Percentiles rank a stretch among this genome's conserved stretches.
These are phyloP conservation scores for Corydoras maculifer DNA, from an alignment of 2,113 vertebrate genomes.

Conservation along the genomic window DNA sequence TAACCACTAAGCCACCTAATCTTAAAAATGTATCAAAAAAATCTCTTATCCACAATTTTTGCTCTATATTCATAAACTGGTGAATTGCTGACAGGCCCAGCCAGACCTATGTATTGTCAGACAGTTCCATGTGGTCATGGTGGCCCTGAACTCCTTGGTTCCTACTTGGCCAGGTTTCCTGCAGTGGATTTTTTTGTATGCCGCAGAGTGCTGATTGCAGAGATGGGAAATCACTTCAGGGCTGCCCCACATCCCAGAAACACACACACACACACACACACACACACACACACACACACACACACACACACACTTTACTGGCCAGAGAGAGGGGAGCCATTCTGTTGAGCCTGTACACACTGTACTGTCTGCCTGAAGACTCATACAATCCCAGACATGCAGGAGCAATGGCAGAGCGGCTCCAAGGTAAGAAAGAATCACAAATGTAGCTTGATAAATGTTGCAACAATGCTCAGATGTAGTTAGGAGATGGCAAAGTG, in stretches of 20 bases:
- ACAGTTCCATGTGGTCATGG: slow-evolving; percentile 17
- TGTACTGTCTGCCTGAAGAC: slow-evolving; percentile 5
- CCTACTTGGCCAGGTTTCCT: slow-evolving; percentile 54
- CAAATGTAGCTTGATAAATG: background rate
- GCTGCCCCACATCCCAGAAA: slow-evolving; percentile 56
- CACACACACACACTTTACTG: slow-evolving; percentile 33
- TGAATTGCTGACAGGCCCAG: background rate
- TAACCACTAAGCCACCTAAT: too few relatives aligned
- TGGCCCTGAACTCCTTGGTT: slow-evolving; percentile 40
- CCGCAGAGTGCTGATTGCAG: slow-evolving; percentile 64
- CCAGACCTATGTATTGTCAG: slow-evolving; percentile 21
- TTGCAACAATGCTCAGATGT: slow-evolving; percentile 4
- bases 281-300: slow-evolving; percentile 30
- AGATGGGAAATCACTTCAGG: slow-evolving; percentile 62
- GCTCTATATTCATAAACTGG: background rate
- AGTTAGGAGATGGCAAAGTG: slow-evolving; percentile 8
- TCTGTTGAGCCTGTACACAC: slow-evolving; percentile 23
- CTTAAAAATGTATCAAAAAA: too few relatives aligned
- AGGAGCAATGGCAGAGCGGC: background rate
- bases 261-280: slow-evolving; percentile 20
- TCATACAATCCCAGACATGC: background rate
- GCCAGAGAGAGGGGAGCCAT: slow-evolving; percentile 35
- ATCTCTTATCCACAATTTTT: background rate
- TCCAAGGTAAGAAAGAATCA: background rate
- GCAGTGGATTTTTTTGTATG: slow-evolving; percentile 52